Base-by-base conservation (phyloP, 1,140 invertebrate species). In the Agrilus planipennis region DNA sequence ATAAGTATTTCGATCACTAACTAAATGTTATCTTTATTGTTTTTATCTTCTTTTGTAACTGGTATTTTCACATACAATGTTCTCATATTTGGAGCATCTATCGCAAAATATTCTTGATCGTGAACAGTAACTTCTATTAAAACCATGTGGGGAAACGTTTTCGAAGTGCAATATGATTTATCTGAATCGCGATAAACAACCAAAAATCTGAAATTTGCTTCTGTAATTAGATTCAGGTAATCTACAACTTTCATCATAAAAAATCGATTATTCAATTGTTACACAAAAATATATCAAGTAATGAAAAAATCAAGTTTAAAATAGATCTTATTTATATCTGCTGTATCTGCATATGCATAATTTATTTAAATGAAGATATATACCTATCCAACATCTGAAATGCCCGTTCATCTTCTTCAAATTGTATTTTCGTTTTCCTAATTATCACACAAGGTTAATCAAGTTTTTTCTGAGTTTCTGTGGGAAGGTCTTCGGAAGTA, bases 1-100 rank as follows among this genome's bases (percentile, higher is more conserved):
- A 12, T 42, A 3, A 41, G 20, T 36, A 9, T 1, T 2, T 1
- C 12, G 2, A 12, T 15, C 19, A 41, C 46, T 40, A 32, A 54
- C 54, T 44, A 51, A 12, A 57, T 37, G 2, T 28, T 41, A 2
- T 17, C 34, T 21, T 36, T 28, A 10, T 45, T 41, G 20, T 34
- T 45, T 1, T 50, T 46, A 12, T 35, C 22, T 25, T 41, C 44
- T 11, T 39, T 49, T 3, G n/a, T n/a, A n/a, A n/a, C 23, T 25
- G 58, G 56, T 18, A 58, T 55, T 44, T 55, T 49, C 12, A 60
- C 56, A 32, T 56, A 57, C n/a, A 60, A 25, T 9, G 55, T 54
- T 23, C 55, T 46, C 58, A 59, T 58, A 1, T 51, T 51, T 14
- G 56, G 56, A 3, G 57, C 56, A 38, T 60, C 55, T 3, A 60